A percentile compares a stretch with the other conserved stretches of the same genome.
Evolutionary conservation across 1,140 invertebrate species (phyloP).

Genomic region (Drosophila ananassae): DNA sequence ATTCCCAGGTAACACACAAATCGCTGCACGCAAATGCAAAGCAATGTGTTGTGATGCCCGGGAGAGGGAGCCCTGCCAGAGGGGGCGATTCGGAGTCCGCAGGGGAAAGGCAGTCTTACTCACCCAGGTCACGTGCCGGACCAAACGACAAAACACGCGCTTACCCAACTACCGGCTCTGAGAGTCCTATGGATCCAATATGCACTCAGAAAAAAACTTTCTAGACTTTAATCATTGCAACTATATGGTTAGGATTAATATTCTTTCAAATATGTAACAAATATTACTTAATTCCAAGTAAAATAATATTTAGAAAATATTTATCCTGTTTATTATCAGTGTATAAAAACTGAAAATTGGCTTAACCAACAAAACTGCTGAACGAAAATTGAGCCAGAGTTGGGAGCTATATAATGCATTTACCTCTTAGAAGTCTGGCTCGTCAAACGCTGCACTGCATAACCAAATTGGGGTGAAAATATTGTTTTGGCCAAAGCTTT

Average conservation of each 20-base stretch:
- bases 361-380: constrained; percentile 6
- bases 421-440: constrained; percentile 23
- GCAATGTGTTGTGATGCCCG: constrained; percentile 21
- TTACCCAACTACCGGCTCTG: constrained; percentile 51
- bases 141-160: constrained; percentile 73
- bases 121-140: constrained; percentile 71
- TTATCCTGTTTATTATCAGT: too few relatives aligned
- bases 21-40: constrained; percentile 79
- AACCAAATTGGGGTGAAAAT: constrained; percentile 29
- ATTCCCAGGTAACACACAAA: constrained; percentile 47
- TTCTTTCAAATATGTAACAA: too few relatives aligned
- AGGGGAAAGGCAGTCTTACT: constrained; percentile 30
- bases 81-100: neutral
- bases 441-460: constrained; percentile 25
- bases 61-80: neutral
- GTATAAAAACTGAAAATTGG: constrained; percentile 29
- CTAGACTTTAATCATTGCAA: neutral
- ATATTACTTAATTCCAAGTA: too few relatives aligned
- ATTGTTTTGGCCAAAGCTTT: constrained; percentile 4
- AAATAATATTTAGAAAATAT: too few relatives aligned
- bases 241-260: too few relatives aligned
- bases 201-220: constrained; percentile 16
- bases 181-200: constrained; percentile 7
- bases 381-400: constrained; percentile 30
- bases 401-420: constrained; percentile 42